Base-by-base conservation (phyloP, 92 coral and sea anemone genomes). In the Zoanthus sociatus region DNA sequence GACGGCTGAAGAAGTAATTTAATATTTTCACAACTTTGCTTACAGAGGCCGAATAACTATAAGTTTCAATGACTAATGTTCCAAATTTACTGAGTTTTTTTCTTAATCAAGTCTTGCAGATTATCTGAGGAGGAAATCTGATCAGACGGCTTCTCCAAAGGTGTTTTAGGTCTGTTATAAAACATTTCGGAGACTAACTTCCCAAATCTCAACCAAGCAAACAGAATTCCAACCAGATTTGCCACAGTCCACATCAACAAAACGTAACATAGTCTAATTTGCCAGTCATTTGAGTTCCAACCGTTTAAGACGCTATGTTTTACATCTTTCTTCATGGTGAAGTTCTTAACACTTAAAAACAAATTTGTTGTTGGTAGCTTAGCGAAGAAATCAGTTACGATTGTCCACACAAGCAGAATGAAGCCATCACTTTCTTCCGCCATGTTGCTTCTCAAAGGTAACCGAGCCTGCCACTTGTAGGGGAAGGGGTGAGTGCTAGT, bases 281-380 rank as follows among this genome's bases (percentile, higher is more conserved):
- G 99, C 99, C 99, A 97, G 90, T 97, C 98, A 44, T 93, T 97
- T 5, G 93, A 87, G 46, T 86, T 76, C 88, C 88, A 90, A n/a
- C 88, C 84, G 70, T 79, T 91, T 77, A 71, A 77, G 45, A 79
- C 73, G 83, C 68, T 83, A 21, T 64, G 67, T 86, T 71, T 90
- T 20, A 81, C 21, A 32, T 83, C 56, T 44, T 70, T 87, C n/a
- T 26, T 21, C 26, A 64, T 3, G 12, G 63, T 81, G 73, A 68
- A 30, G 60, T 81, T 81, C 47, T 18, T 64, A 46, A 81, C 9
- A 64, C 21, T n/a, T 17, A 66, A 15, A 18, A 21, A 17, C 7
- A 71, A 53, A 66, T 66, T 32, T 66, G 76, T 37, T 7, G 60
- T 46, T 1, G 73, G 66, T 33, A 58, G 46, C 10, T 70, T 14